Conservation (phyloP, 2,113 vertebrate genomes). For the Anolis carolinensis region DNA sequence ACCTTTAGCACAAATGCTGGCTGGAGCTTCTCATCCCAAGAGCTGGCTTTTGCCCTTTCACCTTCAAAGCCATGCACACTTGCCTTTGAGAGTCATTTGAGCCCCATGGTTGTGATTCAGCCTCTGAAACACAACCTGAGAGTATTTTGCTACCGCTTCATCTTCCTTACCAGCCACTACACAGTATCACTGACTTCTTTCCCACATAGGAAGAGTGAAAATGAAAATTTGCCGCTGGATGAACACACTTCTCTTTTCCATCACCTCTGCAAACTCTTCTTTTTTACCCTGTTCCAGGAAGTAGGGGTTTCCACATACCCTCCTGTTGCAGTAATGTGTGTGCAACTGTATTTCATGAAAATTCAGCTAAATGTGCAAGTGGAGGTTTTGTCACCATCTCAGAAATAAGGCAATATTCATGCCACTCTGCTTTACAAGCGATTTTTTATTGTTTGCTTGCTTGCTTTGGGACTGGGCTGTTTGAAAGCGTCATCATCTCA, state of each 20-base stretch:
- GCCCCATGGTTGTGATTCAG: neutral
- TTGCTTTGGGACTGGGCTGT: neutral
- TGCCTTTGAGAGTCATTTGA: neutral
- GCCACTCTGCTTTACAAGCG: neutral
- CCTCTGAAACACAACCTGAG: neutral
- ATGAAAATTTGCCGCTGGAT: neutral
- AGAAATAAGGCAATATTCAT: conserved; percentile 8
- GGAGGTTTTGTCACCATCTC: neutral
- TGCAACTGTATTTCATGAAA: neutral
- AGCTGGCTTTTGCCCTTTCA: neutral
- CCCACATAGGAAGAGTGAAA: neutral
- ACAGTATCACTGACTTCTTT: neutral
- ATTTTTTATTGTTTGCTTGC: neutral
- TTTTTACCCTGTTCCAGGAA: neutral
- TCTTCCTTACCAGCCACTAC: neutral
- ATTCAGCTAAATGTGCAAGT: neutral
- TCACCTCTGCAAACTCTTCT: neutral
- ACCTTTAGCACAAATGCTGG: too few species aligned
- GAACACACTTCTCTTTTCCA: neutral
- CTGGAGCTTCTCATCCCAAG: neutral
- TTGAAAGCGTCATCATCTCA: neutral
- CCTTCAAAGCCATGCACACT: neutral
- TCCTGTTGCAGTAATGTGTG: neutral
- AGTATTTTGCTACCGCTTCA: neutral
- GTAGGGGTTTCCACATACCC: neutral